A percentile compares a stretch with the other conserved stretches of the same genome.
phyloP scores from a whole-genome alignment of 1,140 invertebrate species.

The Centruroides vittatus region DNA sequence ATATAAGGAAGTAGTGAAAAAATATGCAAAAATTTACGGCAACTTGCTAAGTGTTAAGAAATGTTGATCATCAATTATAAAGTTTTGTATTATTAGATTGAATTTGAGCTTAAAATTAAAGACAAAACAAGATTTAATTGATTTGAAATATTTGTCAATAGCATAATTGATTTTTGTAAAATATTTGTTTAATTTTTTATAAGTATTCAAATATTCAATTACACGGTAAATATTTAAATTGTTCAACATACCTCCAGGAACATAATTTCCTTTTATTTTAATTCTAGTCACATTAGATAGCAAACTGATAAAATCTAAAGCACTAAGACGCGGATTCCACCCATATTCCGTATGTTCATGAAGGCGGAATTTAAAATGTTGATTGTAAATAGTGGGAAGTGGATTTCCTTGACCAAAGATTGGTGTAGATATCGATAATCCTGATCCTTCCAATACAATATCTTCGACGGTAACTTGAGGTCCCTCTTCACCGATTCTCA shows the following conservation, averaged over 20 bases:
- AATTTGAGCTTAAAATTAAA: too few species aligned
- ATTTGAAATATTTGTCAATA: too few species aligned
- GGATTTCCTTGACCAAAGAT: constrained; percentile 85
- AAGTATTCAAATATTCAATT: too few species aligned
- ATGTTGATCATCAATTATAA: too few species aligned
- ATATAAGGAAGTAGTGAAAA: too few species aligned
- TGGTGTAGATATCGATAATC: constrained; percentile 60
- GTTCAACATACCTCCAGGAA: constrained; percentile 42
- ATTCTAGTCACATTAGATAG: constrained; percentile 85
- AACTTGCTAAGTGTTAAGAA: too few species aligned
- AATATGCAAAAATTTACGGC: too few species aligned
- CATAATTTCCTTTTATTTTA: constrained; percentile 84
- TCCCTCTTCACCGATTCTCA: constrained; percentile 64
- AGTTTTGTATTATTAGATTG: too few species aligned
- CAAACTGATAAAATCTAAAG: constrained; percentile 77
- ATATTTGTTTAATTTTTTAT: too few species aligned
- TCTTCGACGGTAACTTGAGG: constrained; percentile 58
- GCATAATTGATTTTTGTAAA: too few species aligned
- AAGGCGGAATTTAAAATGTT: constrained; percentile 64
- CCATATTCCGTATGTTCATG: constrained; percentile 82
- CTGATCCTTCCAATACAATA: constrained; percentile 67
- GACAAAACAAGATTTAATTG: too few species aligned
- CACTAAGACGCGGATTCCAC: constrained; percentile 74
- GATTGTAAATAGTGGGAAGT: constrained; percentile 50
- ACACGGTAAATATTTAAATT: neutral